Conservation (phyloP, 1,140 invertebrate species). For the Steinernema khuongi region DNA sequence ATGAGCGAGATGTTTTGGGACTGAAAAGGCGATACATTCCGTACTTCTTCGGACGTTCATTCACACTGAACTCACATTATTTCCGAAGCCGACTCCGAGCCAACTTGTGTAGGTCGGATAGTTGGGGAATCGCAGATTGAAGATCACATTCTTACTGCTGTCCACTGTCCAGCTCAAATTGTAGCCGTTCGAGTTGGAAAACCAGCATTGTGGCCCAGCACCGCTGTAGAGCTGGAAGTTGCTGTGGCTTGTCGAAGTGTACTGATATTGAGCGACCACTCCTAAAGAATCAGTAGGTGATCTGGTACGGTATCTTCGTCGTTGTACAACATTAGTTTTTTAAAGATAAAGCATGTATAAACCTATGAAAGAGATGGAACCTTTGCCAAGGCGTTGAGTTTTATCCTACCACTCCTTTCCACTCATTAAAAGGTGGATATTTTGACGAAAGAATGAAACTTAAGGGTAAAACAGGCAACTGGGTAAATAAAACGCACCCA, state of each 20-base stretch:
- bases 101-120: slow-evolving; percentile 5
- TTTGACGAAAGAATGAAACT: no score
- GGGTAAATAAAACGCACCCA: neutral
- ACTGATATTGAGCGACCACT: neutral
- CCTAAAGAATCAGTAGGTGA: neutral
- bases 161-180: neutral
- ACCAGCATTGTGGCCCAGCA: neutral
- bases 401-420: no score
- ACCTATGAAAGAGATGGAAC: no score
- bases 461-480: no score
- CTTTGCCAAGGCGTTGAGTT: no score
- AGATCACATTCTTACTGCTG: neutral
- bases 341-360: no score
- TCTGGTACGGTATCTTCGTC: no score
- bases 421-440: no score
- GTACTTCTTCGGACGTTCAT: no score
- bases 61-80: neutral
- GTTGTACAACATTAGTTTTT: no score
- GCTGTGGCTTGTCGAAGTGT: neutral
- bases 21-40: neutral
- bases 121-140: neutral
- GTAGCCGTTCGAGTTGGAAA: neutral
- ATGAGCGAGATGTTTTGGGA: neutral
- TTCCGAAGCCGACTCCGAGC: neutral
- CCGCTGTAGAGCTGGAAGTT: slow-evolving; percentile 1